Base-by-base conservation (phyloP, 2,797 vertebrate species). In the Tenualosa thibaudeaui region DNA sequence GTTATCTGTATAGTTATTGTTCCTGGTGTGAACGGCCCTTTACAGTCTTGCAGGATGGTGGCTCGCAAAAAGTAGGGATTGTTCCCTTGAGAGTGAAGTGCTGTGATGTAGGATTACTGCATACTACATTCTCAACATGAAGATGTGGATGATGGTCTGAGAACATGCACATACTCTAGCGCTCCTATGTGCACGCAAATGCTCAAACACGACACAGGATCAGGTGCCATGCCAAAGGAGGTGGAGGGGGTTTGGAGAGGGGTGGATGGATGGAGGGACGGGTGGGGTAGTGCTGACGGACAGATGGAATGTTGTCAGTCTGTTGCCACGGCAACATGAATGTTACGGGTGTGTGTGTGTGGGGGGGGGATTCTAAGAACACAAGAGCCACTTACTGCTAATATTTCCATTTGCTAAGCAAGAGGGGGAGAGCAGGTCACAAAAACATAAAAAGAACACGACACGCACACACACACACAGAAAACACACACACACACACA, bases 331-430 rank as follows among this genome's bases (percentile, higher is more conserved):
- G 89, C 94, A 91, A 93, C 91, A 92, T 89, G 92, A 95, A 94
- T 96, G 94, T 46, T 78, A 46, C 40, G 71, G 71, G 13, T 2
- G 24, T 93, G 46, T 0, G 4, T 93, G 46, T 51, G 50, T 26
- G 65, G 65, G 82, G 26, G 91, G 92, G 49, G 90, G 91, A 92
- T 94, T 94, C 96, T 94, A 93, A 95, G 93, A 97, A 98, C 96
- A 97, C 91, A 96, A 98, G 96, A 97, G 96, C 96, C 93, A 99
- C 98, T 99, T 99, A 99, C 98, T 99, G 98, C 98, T 97, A 99
- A 97, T 96, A 96, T 96, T 97, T 99, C 98, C 98, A 99, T 99
- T 97, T 99, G 98, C 98, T 99, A 99, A 99, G 98, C 98, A 98
- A 98, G 96, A 98, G 95, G 97, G 95, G 97, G 95, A 97, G 96